Conservation (phyloP, 2,113 vertebrate genomes). For the Ceyx melanurus region DNA sequence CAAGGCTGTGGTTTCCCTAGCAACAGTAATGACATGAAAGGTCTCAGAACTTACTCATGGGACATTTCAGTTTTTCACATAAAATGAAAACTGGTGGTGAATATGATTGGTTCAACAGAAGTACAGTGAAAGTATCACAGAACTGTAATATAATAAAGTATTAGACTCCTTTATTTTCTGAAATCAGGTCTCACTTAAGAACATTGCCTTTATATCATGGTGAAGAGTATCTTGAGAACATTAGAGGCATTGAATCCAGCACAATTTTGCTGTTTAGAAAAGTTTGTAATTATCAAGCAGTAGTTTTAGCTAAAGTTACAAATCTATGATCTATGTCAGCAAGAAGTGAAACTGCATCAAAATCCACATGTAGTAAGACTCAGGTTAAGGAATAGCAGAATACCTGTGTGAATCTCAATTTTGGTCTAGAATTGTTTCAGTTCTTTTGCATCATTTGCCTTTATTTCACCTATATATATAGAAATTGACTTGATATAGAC, state of each 20-base stretch:
- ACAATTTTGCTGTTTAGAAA: not conserved
- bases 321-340: not conserved
- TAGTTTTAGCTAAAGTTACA: not conserved
- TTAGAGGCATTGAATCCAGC: not conserved
- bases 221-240: not conserved
- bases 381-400: not conserved
- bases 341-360: not conserved
- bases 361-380: not conserved
- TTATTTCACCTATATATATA: not conserved
- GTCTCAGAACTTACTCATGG: conserved; percentile 79
- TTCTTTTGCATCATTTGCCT: not conserved
- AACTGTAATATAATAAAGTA: not conserved
- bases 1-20: conserved; percentile 80
- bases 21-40: conserved; percentile 78
- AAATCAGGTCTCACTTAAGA: not conserved
- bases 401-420: not conserved
- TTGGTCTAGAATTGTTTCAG: not conserved
- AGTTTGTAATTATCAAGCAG: not conserved
- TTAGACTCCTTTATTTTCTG: conserved; percentile 2
- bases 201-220: not conserved
- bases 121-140: conserved; percentile 23
- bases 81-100: conserved; percentile 69
- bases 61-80: conserved; percentile 75
- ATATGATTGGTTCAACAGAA: conserved; percentile 62
- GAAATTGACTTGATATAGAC: not conserved